Conservation (phyloP, 2,888 invertebrate genomes). For the Caenorhabditis wallacei region DNA sequence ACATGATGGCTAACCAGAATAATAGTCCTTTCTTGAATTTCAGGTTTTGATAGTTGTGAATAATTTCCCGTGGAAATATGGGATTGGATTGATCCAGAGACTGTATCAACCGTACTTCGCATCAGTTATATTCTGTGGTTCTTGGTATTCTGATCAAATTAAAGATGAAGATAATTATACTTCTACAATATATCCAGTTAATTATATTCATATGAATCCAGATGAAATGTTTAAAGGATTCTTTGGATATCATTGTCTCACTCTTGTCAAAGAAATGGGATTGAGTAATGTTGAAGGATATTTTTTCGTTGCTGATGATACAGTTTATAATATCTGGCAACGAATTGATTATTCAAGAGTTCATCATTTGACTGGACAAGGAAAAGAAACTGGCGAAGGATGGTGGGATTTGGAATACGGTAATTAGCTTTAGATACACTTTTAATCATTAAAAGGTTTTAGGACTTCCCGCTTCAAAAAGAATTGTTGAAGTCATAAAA, state of each 20-base stretch:
- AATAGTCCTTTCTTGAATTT: slow-evolving; percentile 4
- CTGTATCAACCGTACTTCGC: slow-evolving; percentile 63
- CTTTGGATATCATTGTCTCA: slow-evolving; percentile 53
- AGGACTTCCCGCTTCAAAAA: background rate
- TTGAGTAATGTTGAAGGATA: slow-evolving; percentile 54
- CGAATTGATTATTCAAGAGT: slow-evolving; percentile 45
- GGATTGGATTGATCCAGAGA: slow-evolving; percentile 44
- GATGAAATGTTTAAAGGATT: slow-evolving; percentile 45
- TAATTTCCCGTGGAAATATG: slow-evolving; percentile 50
- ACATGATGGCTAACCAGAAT: no score
- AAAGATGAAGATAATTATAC: slow-evolving; percentile 18
- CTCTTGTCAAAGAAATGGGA: slow-evolving; percentile 45
- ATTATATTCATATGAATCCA: slow-evolving; percentile 57
- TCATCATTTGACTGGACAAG: slow-evolving; percentile 21
- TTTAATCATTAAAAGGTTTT: background rate
- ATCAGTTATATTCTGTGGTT: slow-evolving; percentile 56
- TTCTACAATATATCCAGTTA: slow-evolving; percentile 38
- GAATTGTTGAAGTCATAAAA: slow-evolving; percentile 1
- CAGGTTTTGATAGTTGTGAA: slow-evolving; percentile 51
- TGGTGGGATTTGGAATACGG: background rate
- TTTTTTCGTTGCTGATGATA: slow-evolving; percentile 55
- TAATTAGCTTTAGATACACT: background rate
- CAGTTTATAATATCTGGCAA: slow-evolving; percentile 62
- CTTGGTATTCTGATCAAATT: slow-evolving; percentile 30
- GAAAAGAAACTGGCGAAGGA: no score